phyloP scores from a whole-genome alignment of 2,113 vertebrate genomes.

The Chaetodon auriga region DNA sequence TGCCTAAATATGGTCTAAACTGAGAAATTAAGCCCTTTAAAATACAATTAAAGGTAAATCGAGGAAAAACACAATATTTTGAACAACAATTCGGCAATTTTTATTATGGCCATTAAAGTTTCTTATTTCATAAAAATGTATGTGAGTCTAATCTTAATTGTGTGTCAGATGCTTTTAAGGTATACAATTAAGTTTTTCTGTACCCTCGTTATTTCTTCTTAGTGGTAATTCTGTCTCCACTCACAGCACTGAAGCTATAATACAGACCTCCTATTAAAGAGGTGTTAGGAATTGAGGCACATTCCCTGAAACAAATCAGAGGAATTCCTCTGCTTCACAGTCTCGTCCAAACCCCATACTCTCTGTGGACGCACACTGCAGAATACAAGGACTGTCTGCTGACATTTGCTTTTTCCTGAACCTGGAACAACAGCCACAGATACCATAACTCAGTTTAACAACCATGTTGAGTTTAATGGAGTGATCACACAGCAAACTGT shows the following conservation, averaged over 20 bases:
- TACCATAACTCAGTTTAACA: constrained; percentile 63
- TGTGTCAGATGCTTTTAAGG: not conserved
- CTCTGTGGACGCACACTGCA: constrained; percentile 44
- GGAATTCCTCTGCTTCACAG: constrained; percentile 30
- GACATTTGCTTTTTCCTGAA: constrained; percentile 56
- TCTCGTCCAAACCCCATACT: constrained; percentile 39
- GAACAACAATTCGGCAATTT: not conserved
- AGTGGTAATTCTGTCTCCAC: not conserved
- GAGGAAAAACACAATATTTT: not conserved
- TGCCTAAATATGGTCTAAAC: not conserved
- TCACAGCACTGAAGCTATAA: not conserved
- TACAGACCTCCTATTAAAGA: constrained; percentile 5
- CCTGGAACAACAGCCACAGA: constrained; percentile 36
- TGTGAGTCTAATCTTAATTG: not conserved
- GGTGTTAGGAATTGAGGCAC: not conserved
- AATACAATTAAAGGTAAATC: not conserved
- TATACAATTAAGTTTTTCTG: not conserved
- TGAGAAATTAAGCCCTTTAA: not conserved
- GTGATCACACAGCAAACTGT: constrained; percentile 41
- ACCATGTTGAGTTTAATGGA: constrained; percentile 43
- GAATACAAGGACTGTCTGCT: constrained; percentile 39
- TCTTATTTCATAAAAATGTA: not conserved
- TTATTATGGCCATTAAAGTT: not conserved
- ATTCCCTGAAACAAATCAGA: constrained; percentile 25
- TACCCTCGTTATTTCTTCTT: not conserved